A percentile compares a stretch with the other conserved stretches of the same genome.
Evolutionary conservation across 2,797 vertebrate genomes (phyloP).

Genomic region (Eulemur coronatus): DNA sequence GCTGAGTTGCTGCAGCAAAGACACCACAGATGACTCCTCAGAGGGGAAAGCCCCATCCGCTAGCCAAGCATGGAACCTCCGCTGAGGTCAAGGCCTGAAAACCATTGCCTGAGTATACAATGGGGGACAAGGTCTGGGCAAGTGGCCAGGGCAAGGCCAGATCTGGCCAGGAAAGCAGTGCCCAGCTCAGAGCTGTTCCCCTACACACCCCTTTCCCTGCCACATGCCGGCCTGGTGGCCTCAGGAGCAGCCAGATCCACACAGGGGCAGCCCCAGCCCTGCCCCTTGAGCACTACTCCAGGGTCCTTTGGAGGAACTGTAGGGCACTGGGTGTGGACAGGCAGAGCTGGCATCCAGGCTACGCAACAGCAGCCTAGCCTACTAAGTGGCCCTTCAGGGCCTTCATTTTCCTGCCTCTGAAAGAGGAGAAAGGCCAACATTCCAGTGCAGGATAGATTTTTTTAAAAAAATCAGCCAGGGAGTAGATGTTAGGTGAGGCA

Average conservation of each 20-base stretch:
- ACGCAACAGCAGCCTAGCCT: not conserved
- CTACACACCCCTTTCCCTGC: not conserved
- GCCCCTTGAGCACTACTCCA: not conserved
- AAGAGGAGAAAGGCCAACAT: slow-evolving; percentile 7
- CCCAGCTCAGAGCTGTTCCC: not conserved
- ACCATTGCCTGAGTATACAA: not conserved
- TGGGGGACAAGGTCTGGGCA: not conserved
- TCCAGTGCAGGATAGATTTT: not conserved
- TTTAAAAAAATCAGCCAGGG: not conserved
- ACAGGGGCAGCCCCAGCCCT: not conserved
- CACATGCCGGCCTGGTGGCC: not conserved
- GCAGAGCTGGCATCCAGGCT: not conserved
- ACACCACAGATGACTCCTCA: slow-evolving; percentile 19
- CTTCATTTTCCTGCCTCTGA: slow-evolving; percentile 13
- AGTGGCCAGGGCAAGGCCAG: not conserved
- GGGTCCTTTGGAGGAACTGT: not conserved
- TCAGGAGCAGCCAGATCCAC: not conserved
- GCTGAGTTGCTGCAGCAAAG: not conserved
- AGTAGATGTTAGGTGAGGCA: slow-evolving; percentile 11
- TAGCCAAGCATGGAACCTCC: slow-evolving; percentile 3
- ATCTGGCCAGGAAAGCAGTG: slow-evolving; percentile 1
- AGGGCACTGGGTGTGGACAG: not conserved
- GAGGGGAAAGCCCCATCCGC: slow-evolving; percentile 9
- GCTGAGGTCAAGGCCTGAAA: slow-evolving; percentile 53
- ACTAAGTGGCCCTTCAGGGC: not conserved